A percentile compares a stretch with the other conserved stretches of the same genome.
Conservation (phyloP, 2,113 vertebrate species). For the Accipiter cooperii region DNA sequence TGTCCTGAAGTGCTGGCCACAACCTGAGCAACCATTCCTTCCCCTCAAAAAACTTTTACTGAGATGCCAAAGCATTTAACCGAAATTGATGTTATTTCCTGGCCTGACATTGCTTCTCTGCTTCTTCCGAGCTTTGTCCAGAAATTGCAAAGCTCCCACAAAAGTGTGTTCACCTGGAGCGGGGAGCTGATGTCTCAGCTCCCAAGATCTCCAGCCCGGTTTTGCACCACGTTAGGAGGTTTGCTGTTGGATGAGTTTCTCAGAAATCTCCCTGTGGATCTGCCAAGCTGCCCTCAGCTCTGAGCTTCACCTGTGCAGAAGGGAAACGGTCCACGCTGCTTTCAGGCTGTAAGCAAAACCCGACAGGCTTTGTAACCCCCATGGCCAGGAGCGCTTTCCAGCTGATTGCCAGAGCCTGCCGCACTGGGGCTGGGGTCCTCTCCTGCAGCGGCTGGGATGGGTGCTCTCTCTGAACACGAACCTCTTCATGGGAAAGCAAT, state of each 20-base stretch:
- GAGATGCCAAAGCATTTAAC: not conserved
- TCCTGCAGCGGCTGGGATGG: not conserved
- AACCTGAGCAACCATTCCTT: not conserved
- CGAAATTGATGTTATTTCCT: not conserved
- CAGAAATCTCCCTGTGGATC: too few species aligned
- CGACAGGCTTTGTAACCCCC: accelerated
- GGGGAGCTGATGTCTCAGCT: not conserved
- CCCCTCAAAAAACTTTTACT: not conserved
- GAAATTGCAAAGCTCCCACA: not conserved
- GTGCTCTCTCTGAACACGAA: not conserved
- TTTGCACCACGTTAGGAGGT: not conserved
- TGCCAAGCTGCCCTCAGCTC: not conserved
- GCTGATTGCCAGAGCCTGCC: too few species aligned
- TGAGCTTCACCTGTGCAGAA: not conserved
- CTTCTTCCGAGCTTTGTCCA: not conserved
- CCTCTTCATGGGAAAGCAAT: not conserved
- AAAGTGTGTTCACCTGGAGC: not conserved
- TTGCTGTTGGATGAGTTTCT: not conserved
- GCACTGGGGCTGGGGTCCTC: too few species aligned
- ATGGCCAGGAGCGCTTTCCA: not conserved
- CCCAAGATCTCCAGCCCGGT: not conserved
- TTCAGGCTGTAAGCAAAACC: not conserved
- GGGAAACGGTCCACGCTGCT: accelerated
- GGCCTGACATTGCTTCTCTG: not conserved
- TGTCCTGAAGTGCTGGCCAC: not conserved